Evolutionary conservation across 2,797 vertebrate species (phyloP).

Genomic region (Lagocephalus sceleratus): DNA sequence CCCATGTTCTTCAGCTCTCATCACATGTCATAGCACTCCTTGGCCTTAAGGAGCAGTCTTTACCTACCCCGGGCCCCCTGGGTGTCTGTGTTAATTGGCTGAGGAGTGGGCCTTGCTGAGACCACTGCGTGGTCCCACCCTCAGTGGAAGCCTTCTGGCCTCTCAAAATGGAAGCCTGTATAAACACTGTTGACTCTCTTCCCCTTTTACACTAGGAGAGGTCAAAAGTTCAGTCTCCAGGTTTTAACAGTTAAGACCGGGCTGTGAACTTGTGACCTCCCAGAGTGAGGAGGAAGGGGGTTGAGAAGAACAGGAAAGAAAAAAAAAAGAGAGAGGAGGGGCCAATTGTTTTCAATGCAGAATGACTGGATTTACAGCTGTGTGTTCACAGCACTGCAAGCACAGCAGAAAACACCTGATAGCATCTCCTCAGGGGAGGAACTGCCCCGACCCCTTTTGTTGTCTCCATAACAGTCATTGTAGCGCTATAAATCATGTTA

Average conservation of each 20-base stretch:
- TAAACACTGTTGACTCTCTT: constrained; percentile 68
- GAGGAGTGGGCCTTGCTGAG: constrained; percentile 22
- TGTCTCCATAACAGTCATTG: constrained; percentile 80
- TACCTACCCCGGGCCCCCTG: constrained; percentile 34
- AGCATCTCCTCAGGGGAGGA: constrained; percentile 80
- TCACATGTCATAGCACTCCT: constrained; percentile 17
- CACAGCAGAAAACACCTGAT: constrained; percentile 84
- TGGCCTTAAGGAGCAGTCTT: constrained; percentile 61
- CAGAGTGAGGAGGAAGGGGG: constrained; percentile 53
- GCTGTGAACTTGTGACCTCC: constrained; percentile 81
- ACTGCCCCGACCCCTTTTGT: constrained; percentile 74
- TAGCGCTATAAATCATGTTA: constrained; percentile 82
- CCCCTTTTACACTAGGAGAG: constrained; percentile 72
- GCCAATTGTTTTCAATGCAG: constrained; percentile 72
- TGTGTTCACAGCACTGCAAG: constrained; percentile 80
- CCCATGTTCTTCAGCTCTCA: not conserved
- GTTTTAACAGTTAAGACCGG: constrained; percentile 77
- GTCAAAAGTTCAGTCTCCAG: constrained; percentile 79
- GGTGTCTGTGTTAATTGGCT: constrained; percentile 31
- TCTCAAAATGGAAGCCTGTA: constrained; percentile 55
- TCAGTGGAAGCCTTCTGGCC: constrained; percentile 46
- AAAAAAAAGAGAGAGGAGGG: constrained; percentile 27
- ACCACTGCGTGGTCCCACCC: constrained; percentile 17
- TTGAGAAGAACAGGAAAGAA: constrained; percentile 43
- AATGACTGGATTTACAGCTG: constrained; percentile 82